Conservation (phyloP, 2,888 invertebrate species). For the Drosophila affinis region DNA sequence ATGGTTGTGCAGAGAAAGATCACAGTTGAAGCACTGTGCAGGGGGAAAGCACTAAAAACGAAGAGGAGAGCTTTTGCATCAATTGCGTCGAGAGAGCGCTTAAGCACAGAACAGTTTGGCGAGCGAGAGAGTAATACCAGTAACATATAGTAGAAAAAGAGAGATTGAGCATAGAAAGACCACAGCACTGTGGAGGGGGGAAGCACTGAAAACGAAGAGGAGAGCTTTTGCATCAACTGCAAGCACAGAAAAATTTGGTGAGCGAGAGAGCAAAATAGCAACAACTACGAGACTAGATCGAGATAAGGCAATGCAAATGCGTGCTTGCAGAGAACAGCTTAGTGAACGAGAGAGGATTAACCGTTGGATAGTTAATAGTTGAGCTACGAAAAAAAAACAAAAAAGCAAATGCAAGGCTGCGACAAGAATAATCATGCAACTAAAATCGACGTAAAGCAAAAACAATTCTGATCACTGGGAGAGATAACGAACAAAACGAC, state of each 20-base stretch:
- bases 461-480: background rate
- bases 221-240: too few species aligned
- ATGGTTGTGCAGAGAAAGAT: background rate
- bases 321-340: too few species aligned
- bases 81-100: background rate
- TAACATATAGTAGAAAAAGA: too few species aligned
- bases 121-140: background rate
- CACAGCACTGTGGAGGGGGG: too few species aligned
- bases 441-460: background rate
- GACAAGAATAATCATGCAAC: too few species aligned
- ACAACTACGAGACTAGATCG: too few species aligned
- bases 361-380: background rate
- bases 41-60: background rate
- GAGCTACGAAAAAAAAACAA: background rate
- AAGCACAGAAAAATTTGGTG: background rate
- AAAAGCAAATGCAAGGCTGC: too few species aligned
- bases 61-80: background rate
- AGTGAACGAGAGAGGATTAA: background rate
- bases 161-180: too few species aligned
- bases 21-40: background rate
- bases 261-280: background rate
- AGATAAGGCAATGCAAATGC: too few species aligned
- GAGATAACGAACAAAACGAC: background rate
- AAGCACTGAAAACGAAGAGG: too few species aligned
- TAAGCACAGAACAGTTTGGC: background rate